A percentile compares a stretch with the other conserved stretches of the same genome.
These are phyloP conservation scores for Lates japonicus DNA, from an alignment of 2,797 vertebrate genomes.

Conservation along the genomic window DNA sequence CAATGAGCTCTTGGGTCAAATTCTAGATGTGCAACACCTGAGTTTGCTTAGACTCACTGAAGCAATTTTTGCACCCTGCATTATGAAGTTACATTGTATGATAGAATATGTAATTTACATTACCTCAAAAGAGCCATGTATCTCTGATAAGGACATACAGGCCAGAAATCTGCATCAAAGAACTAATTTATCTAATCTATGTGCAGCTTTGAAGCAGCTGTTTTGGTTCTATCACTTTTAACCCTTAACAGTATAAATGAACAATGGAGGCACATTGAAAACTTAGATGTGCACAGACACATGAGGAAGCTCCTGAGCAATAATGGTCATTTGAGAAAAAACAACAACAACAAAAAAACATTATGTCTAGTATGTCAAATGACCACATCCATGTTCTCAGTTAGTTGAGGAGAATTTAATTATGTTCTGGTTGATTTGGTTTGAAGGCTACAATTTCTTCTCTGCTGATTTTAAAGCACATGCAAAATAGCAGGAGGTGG, in stretches of 20 bases:
- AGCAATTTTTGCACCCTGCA: neutral
- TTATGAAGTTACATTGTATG: neutral
- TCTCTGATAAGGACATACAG: conserved; percentile 48
- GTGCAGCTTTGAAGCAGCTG: conserved; percentile 27
- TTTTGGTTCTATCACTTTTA: conserved; percentile 21
- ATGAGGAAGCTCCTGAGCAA: neutral
- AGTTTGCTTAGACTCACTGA: neutral
- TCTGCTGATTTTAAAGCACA: conserved; percentile 37
- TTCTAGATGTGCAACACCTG: neutral
- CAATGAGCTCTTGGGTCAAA: neutral
- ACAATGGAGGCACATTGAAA: conserved; percentile 9
- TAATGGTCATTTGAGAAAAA: neutral
- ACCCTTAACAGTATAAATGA: conserved; percentile 15
- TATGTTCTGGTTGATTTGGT: conserved; percentile 53
- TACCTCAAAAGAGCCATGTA: conserved; percentile 28
- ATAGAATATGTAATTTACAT: conserved; percentile 7
- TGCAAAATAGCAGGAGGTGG: conserved; percentile 43
- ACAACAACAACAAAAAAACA: neutral
- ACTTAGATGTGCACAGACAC: conserved; percentile 12
- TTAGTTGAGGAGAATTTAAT: conserved; percentile 23
- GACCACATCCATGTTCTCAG: conserved; percentile 41
- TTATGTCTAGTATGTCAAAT: conserved; percentile 27
- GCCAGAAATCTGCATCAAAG: conserved; percentile 33
- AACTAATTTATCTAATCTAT: conserved; percentile 25
- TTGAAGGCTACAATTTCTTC: conserved; percentile 62